Evolutionary conservation across 2,888 invertebrate species (phyloP).

Genomic region (Lithophane leautieri): DNA sequence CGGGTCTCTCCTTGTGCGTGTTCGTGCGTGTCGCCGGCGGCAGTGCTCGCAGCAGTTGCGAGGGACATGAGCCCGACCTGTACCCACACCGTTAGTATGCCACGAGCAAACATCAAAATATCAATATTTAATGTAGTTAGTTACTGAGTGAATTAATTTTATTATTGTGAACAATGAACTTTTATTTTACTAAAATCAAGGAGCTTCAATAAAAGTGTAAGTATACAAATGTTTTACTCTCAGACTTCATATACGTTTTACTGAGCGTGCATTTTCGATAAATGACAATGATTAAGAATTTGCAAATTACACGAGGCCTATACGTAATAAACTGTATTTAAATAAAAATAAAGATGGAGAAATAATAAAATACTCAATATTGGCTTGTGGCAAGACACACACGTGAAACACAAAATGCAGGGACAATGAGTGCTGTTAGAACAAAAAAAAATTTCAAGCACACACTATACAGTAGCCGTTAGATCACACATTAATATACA

Average conservation of each 20-base stretch:
- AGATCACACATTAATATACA: slow-evolving; percentile 37
- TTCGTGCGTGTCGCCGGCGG: slow-evolving; percentile 88
- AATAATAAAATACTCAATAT: slow-evolving; percentile 19
- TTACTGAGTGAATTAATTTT: not conserved
- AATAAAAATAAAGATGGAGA: not conserved
- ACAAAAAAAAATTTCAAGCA: slow-evolving; percentile 63
- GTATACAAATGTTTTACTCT: not conserved
- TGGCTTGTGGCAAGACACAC: slow-evolving; percentile 63
- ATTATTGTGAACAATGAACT: not conserved
- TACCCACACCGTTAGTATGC: slow-evolving; percentile 60
- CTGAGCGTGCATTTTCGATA: not conserved
- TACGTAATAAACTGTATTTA: not conserved
- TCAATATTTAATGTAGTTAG: not conserved
- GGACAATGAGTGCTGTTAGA: slow-evolving; percentile 67
- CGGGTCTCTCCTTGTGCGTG: slow-evolving; percentile 77
- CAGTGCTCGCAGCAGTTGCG: slow-evolving; percentile 95
- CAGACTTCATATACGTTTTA: not conserved
- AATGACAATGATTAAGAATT: not conserved
- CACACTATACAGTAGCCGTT: slow-evolving; percentile 39
- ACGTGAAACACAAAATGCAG: slow-evolving; percentile 69
- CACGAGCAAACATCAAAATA: slow-evolving; percentile 42
- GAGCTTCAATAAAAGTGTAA: not conserved
- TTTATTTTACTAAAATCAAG: not conserved
- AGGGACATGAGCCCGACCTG: slow-evolving; percentile 98
- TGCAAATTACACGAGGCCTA: not conserved